Percentiles rank a stretch among this genome's conserved stretches.
phyloP scores from a whole-genome alignment of 2,113 vertebrate genomes.

The Aegotheles bennettii region DNA sequence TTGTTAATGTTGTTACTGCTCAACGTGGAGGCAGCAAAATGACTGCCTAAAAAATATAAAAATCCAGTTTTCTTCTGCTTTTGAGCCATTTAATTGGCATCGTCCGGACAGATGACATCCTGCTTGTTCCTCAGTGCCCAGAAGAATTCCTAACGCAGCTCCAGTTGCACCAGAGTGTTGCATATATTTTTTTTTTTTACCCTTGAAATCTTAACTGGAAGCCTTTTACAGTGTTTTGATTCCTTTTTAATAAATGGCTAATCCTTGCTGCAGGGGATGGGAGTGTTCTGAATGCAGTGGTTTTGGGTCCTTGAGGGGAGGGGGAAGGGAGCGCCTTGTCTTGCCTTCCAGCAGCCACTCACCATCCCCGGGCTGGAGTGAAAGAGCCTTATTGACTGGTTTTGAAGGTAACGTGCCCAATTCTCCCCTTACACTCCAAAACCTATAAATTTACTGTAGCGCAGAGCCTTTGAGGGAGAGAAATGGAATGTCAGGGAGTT shows the following conservation, averaged over 20 bases:
- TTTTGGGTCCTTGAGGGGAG: constrained; percentile 36
- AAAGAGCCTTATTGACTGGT: constrained; percentile 50
- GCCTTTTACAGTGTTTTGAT: constrained; percentile 36
- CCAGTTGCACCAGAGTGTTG: background rate
- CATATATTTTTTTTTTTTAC: background rate
- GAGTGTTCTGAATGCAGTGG: constrained; percentile 26
- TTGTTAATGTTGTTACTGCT: background rate
- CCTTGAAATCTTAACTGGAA: constrained; percentile 31
- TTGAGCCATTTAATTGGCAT: background rate
- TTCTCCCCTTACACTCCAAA: background rate
- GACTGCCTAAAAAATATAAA: background rate
- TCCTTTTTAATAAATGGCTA: constrained; percentile 52
- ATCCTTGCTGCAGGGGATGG: constrained; percentile 63
- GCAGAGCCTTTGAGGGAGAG: background rate
- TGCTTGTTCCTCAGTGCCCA: background rate
- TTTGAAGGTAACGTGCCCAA: constrained; percentile 2
- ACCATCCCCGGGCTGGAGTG: background rate
- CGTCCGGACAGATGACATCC: background rate
- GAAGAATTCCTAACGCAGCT: background rate
- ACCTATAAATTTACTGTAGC: constrained; percentile 1
- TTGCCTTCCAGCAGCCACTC: constrained; percentile 16
- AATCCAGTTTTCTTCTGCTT: background rate
- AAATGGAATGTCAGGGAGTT: constrained; percentile 7
- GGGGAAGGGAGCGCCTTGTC: constrained; percentile 30
- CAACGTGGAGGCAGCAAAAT: background rate